Percentiles rank a stretch among this genome's conserved stretches.
Evolutionary conservation across 2,797 vertebrate genomes (phyloP).

Genomic region (Typhlichthys subterraneus): DNA sequence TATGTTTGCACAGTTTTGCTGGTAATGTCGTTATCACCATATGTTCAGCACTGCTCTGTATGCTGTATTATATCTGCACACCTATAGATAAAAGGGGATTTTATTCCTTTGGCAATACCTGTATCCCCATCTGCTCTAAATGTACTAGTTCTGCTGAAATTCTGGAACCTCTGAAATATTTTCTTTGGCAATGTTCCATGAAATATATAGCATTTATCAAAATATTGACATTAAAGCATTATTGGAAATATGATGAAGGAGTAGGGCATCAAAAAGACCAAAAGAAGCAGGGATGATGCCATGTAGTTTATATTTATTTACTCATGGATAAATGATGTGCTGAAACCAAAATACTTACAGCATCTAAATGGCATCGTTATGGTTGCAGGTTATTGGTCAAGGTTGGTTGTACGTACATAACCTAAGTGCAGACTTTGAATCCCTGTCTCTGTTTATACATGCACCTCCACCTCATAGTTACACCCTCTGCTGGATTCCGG

Average conservation of each 20-base stretch:
- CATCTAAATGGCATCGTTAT: not conserved
- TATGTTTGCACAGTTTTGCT: constrained; percentile 23
- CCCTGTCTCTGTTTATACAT: not conserved
- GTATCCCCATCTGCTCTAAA: constrained; percentile 52
- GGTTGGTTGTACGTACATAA: constrained; percentile 6
- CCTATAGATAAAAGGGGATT: too few relatives aligned
- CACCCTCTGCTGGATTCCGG: constrained; percentile 14
- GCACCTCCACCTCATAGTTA: not conserved
- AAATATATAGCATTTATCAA: constrained; percentile 33
- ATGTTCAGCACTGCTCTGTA: constrained; percentile 13
- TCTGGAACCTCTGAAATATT: constrained; percentile 25
- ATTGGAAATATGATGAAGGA: constrained; percentile 12
- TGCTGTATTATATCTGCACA: constrained; percentile 12
- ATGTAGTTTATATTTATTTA: not conserved
- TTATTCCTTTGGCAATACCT: constrained; percentile 53
- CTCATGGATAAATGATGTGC: constrained; percentile 6
- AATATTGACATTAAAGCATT: constrained; percentile 25
- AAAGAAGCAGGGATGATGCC: not conserved
- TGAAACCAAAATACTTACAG: constrained; percentile 9
- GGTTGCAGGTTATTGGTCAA: constrained; percentile 12
- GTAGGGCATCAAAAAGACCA: not conserved
- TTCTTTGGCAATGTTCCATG: constrained; percentile 27
- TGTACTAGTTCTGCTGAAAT: constrained; percentile 38
- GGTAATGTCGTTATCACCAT: constrained; percentile 30
- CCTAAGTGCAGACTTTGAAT: constrained; percentile 16